These are phyloP conservation scores for Rhynchotus rufescens DNA, from an alignment of 2,797 vertebrate species.

Conservation along the genomic window DNA sequence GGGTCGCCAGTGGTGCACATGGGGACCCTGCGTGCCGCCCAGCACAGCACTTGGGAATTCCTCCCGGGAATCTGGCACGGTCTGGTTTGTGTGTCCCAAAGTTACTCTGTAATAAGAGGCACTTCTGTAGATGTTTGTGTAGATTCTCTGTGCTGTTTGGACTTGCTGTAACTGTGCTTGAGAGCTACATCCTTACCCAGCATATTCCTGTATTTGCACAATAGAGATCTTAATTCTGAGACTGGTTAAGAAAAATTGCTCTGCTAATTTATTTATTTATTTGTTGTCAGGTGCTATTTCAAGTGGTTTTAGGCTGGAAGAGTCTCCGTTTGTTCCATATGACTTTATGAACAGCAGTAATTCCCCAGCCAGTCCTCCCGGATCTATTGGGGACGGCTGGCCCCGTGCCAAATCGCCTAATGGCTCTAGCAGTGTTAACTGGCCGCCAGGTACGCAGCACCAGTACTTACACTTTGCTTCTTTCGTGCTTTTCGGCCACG, in stretches of 20 bases:
- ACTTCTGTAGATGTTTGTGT: neutral
- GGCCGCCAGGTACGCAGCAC: conserved; percentile 91
- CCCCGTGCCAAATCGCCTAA: conserved; percentile 99
- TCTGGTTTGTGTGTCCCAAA: neutral
- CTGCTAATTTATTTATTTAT: neutral
- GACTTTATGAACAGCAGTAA: conserved; percentile 95
- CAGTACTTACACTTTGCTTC: rapidly evolving
- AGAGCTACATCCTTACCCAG: neutral
- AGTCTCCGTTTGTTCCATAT: conserved; percentile 92
- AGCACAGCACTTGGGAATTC: neutral
- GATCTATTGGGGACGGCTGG: conserved; percentile 97
- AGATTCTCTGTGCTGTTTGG: neutral
- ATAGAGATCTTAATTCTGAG: neutral
- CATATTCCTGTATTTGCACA: neutral
- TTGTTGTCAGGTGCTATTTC: conserved; percentile 92
- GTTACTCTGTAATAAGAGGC: neutral
- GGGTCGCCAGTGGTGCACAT: no score
- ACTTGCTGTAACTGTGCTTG: neutral
- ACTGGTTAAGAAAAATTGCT: neutral
- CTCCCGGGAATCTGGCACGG: no score
- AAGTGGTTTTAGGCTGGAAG: conserved; percentile 97
- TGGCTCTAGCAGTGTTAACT: conserved; percentile 95
- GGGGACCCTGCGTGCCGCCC: neutral
- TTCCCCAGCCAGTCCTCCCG: conserved; percentile 95
- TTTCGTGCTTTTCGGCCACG: neutral